Evolutionary conservation across 2,113 vertebrate genomes (phyloP).

Genomic region (Gnathochromis pfefferi): DNA sequence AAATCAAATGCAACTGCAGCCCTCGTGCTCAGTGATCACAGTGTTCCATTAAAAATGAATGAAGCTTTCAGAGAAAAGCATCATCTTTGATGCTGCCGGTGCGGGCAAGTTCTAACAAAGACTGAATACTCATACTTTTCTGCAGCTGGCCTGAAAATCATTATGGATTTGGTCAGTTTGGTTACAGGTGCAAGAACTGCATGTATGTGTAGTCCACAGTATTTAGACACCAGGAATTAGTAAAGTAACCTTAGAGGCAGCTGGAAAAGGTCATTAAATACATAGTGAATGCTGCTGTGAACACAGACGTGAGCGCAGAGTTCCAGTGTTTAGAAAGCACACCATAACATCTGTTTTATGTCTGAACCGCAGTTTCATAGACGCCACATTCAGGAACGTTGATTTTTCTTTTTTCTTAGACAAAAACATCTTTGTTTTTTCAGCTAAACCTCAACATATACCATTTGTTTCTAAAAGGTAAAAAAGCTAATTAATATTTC

Average conservation of each 20-base stretch:
- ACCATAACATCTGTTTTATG: not conserved
- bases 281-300: not conserved
- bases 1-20: not conserved
- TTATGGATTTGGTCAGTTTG: not conserved
- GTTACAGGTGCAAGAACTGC: not conserved
- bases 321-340: not conserved
- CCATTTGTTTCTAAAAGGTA: constrained; percentile 22
- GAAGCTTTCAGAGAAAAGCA: not conserved
- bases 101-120: not conserved
- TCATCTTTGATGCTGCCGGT: not conserved
- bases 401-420: not conserved
- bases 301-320: not conserved
- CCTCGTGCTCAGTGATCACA: not conserved
- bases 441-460: not conserved
- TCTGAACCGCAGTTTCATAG: not conserved
- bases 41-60: not conserved
- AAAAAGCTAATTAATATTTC: constrained; percentile 14
- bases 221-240: not conserved
- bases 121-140: not conserved
- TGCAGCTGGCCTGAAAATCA: not conserved
- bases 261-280: not conserved
- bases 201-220: not conserved
- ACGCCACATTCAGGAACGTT: not conserved
- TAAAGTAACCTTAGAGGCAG: not conserved
- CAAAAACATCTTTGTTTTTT: not conserved